Conservation (phyloP, 2,888 invertebrate genomes). For the Caenorhabditis macrosperma region DNA sequence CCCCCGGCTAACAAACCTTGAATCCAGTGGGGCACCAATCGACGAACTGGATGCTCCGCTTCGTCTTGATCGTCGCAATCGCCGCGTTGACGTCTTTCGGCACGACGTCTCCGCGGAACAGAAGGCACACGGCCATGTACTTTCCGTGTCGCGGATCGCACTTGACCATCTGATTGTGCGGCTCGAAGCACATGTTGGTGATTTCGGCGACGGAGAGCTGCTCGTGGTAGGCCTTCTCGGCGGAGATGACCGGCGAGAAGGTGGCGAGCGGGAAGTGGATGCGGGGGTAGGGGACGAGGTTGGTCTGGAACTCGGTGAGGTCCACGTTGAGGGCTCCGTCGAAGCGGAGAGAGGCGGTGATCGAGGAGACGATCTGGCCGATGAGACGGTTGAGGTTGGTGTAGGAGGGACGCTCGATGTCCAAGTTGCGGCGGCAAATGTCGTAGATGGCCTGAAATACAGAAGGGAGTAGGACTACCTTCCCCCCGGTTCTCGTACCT, state of each 20-base stretch:
- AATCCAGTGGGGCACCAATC: slow-evolving; percentile 79
- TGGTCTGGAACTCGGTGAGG: slow-evolving; percentile 85
- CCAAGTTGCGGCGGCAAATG: slow-evolving; percentile 85
- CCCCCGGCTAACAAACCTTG: slow-evolving; percentile 61
- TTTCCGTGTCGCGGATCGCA: slow-evolving; percentile 83
- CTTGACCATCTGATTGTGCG: slow-evolving; percentile 85
- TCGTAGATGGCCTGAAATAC: slow-evolving; percentile 86
- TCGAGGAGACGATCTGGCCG: slow-evolving; percentile 83
- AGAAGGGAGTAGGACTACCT: background rate
- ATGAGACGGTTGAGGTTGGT: slow-evolving; percentile 94
- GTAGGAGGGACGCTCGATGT: slow-evolving; percentile 86
- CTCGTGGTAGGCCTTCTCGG: slow-evolving; percentile 80
- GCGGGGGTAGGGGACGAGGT: slow-evolving; percentile 88
- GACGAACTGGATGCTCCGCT: slow-evolving; percentile 78
- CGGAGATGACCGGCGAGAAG: slow-evolving; percentile 79
- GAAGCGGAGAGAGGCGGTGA: slow-evolving; percentile 93
- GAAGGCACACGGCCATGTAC: slow-evolving; percentile 82
- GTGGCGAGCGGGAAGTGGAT: slow-evolving; percentile 91
- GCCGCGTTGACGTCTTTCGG: slow-evolving; percentile 79
- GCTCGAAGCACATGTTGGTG: slow-evolving; percentile 91
- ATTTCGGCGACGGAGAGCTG: slow-evolving; percentile 84
- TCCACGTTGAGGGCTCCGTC: slow-evolving; percentile 93
- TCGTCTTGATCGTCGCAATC: slow-evolving; percentile 79
- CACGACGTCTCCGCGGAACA: slow-evolving; percentile 80
- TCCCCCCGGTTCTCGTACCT: slow-evolving; percentile 81